These are phyloP conservation scores for Phainopepla nitens DNA, from an alignment of 2,113 vertebrate species.

Conservation along the genomic window DNA sequence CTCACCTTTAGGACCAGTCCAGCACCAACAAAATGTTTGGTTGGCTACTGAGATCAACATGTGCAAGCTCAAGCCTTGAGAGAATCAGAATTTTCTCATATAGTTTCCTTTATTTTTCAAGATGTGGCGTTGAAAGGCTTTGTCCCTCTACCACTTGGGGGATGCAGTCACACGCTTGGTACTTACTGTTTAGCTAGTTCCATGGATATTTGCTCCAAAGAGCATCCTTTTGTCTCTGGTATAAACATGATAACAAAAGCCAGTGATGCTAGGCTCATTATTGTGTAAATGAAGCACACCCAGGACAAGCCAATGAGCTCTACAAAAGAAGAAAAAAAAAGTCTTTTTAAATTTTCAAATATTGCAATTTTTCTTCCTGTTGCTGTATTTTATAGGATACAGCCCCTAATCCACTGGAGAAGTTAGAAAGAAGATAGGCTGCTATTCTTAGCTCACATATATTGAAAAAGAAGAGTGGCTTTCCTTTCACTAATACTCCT, in stretches of 20 bases:
- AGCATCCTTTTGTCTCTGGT: conserved; percentile 89
- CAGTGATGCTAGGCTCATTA: conserved; percentile 85
- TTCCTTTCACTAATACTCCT: background rate
- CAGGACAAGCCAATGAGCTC: conserved; percentile 86
- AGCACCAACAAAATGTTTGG: background rate
- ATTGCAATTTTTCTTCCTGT: background rate
- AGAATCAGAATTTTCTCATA: background rate
- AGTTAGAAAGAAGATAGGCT: background rate
- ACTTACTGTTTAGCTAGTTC: conserved; percentile 89
- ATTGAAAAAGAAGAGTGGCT: background rate
- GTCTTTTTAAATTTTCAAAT: background rate
- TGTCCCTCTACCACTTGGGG: background rate
- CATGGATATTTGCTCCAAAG: conserved; percentile 92
- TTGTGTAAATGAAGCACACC: conserved; percentile 87
- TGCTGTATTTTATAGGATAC: background rate
- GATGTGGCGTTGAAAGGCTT: background rate
- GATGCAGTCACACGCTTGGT: accelerated
- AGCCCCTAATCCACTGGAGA: background rate
- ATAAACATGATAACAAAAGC: conserved; percentile 86
- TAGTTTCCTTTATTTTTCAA: background rate
- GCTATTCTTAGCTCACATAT: background rate
- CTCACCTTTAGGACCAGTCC: background rate
- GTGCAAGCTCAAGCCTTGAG: background rate
- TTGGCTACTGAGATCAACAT: background rate
- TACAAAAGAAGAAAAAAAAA: conserved; percentile 51